Percentiles rank a stretch among this genome's conserved stretches.
These are phyloP conservation scores for Lipophrys pholis DNA, from an alignment of 2,113 vertebrate species.

Conservation along the genomic window DNA sequence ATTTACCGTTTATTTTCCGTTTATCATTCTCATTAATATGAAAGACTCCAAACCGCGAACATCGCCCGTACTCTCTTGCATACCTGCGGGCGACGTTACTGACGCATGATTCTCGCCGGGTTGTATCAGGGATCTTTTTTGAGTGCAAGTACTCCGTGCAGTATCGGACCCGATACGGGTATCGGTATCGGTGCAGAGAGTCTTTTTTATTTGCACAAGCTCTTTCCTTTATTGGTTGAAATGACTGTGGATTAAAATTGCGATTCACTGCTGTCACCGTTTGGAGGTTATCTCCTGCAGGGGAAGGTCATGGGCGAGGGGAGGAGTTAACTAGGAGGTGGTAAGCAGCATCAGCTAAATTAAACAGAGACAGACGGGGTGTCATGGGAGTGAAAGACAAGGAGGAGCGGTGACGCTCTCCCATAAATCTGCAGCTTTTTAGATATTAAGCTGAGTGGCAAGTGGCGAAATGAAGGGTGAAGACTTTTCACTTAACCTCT, in stretches of 20 bases:
- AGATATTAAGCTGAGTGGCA: constrained; percentile 48
- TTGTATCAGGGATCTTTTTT: no score
- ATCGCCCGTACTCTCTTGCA: no score
- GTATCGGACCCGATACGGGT: no score
- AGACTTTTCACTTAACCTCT: constrained; percentile 48
- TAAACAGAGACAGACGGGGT: constrained; percentile 27
- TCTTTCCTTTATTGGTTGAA: background rate
- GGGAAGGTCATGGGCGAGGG: constrained; percentile 26
- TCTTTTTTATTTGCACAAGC: no score
- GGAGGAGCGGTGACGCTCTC: constrained; percentile 4
- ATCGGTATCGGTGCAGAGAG: no score
- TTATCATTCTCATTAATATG: no score
- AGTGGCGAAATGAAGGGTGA: constrained; percentile 32
- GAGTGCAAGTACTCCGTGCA: no score
- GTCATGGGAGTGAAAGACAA: background rate
- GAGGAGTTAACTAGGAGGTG: constrained; percentile 11
- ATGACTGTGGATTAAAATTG: constrained; percentile 27
- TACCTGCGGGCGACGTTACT: no score
- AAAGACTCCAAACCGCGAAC: no score
- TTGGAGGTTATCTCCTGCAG: constrained; percentile 35
- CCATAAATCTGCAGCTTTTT: constrained; percentile 55
- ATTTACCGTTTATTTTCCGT: no score
- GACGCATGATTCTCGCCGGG: no score
- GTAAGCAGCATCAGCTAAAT: constrained; percentile 43
- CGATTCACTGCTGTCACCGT: constrained; percentile 4